phyloP scores from a whole-genome alignment of 1,140 invertebrate genomes.

The Andrena cerasifolii region DNA sequence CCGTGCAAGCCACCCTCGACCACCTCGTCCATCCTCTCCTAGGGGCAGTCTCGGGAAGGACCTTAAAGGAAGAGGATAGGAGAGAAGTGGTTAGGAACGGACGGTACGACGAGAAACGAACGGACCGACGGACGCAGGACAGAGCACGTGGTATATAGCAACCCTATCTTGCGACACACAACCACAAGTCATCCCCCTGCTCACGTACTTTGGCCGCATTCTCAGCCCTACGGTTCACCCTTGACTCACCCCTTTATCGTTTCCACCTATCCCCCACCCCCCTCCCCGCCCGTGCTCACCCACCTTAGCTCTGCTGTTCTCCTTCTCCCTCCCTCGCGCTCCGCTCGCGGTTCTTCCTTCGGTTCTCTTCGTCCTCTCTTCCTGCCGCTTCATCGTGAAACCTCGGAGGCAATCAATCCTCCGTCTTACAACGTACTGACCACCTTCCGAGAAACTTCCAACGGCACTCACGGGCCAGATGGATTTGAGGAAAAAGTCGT shows the following conservation, averaged over 20 bases:
- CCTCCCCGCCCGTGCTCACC: slow-evolving; percentile 70
- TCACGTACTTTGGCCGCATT: slow-evolving; percentile 64
- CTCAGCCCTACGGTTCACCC: slow-evolving; percentile 65
- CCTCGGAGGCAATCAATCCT: slow-evolving; percentile 81
- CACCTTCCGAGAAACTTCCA: slow-evolving; percentile 72
- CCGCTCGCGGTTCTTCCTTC: slow-evolving; percentile 39
- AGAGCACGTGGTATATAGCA: slow-evolving; percentile 60
- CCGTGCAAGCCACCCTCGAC: slow-evolving; percentile 65
- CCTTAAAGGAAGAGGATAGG: slow-evolving; percentile 75
- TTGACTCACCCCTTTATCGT: slow-evolving; percentile 61
- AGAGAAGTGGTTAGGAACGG: slow-evolving; percentile 64
- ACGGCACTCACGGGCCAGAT: slow-evolving; percentile 54
- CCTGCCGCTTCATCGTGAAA: slow-evolving; percentile 67
- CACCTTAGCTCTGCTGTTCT: slow-evolving; percentile 32
- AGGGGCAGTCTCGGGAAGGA: slow-evolving; percentile 64
- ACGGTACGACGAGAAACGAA: slow-evolving; percentile 69
- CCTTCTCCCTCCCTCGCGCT: slow-evolving; percentile 13
- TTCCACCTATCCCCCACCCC: slow-evolving; percentile 67
- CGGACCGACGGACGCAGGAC: slow-evolving; percentile 70
- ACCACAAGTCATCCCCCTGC: slow-evolving; percentile 79
- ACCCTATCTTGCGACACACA: slow-evolving; percentile 80
- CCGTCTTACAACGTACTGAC: slow-evolving; percentile 81
- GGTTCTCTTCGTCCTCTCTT: slow-evolving; percentile 45
- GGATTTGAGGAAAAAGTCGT: slow-evolving; percentile 66
- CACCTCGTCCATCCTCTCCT: slow-evolving; percentile 64